Percentiles rank a stretch among this genome's conserved stretches.
Conservation (phyloP, 1,140 invertebrate genomes). For the Eufriesea mexicana region DNA sequence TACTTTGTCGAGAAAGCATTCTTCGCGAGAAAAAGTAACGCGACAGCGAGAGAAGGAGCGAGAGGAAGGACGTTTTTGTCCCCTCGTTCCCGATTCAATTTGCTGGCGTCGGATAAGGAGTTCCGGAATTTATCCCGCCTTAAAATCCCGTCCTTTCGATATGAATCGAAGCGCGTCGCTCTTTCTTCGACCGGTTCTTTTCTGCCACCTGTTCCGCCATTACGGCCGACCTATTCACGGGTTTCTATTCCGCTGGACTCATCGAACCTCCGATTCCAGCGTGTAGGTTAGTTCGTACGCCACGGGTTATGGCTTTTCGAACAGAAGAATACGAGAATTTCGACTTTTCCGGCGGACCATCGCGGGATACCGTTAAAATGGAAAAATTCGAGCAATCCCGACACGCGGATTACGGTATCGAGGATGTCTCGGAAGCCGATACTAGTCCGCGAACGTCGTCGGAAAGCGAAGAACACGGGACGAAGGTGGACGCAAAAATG, state of each 20-base stretch:
- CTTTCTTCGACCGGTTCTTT: constrained; percentile 22
- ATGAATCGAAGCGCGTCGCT: constrained; percentile 26
- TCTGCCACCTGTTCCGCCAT: not conserved
- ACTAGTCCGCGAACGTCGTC: too few species aligned
- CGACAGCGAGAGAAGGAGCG: not conserved
- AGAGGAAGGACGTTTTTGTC: constrained; percentile 10
- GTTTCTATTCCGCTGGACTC: not conserved
- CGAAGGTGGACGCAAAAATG: too few species aligned
- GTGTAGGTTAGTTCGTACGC: not conserved
- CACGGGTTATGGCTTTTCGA: too few species aligned
- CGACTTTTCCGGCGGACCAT: not conserved
- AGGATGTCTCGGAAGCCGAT: too few species aligned
- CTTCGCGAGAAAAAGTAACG: not conserved
- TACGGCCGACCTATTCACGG: not conserved
- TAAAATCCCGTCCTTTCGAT: constrained; percentile 41
- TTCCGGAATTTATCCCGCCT: constrained; percentile 47
- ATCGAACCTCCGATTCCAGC: not conserved
- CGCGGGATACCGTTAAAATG: not conserved
- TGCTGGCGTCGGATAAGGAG: constrained; percentile 37
- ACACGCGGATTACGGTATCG: too few species aligned
- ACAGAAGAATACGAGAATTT: not conserved
- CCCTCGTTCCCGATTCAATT: constrained; percentile 41
- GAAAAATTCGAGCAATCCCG: not conserved
- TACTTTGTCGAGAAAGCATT: not conserved
- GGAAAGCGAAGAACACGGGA: too few species aligned